Base-by-base conservation (phyloP, 2,113 vertebrate genomes). In the Hemiscyllium ocellatum region DNA sequence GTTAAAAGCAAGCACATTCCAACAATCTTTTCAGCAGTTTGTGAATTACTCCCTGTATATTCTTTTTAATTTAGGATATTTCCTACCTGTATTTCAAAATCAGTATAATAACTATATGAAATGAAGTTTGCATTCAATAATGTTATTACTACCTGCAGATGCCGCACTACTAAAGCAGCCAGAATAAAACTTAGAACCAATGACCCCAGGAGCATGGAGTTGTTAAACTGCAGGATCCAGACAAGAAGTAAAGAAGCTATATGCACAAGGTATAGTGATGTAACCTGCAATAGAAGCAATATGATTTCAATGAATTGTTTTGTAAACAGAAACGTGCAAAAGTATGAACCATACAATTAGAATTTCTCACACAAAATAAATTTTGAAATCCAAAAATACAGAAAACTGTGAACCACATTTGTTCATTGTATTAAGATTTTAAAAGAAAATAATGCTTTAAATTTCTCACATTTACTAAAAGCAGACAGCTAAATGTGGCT, bases 131-230 rank as follows among this genome's bases (percentile, higher is more conserved):
- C 22, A 66, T 68, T 37, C 8, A 93, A 37, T 66, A 66, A 19
- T 7, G 20, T 93, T 93, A 68, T 29, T 96, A 97, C 76, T 96
- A 99, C 99, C 98, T 99, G 99, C 96, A 98, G 97, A 96, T 97
- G 98, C 97, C 97, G 98, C 96, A 98, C 96, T 97, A 98, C 97
- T 96, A 99, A 97, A 0, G 98, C 97, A 0, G 99, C 98, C 85
- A 98, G 96, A 95, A 99, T 98, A 96, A 99, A 99, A 97, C 99
- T 99, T 96, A 99, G 97, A 3, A 98, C 97, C 96, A 99, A 97
- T 0, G 99, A 99, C 72, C 99, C 99, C 96, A 99, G 97, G 96
- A 99, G 98, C 99, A 99, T 99, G 89, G 98, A 97, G 97, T 99
- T 99, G 96, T 98, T 98, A 97, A 99, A 99, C 97, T 99, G 99